Evolutionary conservation across 2,113 vertebrate species (phyloP).

Genomic region (Tylochromis polylepis): DNA sequence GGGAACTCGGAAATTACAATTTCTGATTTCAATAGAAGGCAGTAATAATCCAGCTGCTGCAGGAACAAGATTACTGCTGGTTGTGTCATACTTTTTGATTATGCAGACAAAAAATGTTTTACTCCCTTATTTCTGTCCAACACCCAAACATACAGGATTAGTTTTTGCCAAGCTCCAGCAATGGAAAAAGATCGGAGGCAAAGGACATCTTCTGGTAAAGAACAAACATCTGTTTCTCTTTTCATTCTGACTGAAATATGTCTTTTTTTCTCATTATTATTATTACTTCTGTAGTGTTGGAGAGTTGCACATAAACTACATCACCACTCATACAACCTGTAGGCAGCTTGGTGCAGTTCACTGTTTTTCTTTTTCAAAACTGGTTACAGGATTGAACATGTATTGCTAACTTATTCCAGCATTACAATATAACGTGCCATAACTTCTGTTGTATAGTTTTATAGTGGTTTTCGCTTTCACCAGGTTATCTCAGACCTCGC

Average conservation of each 20-base stretch:
- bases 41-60: neutral
- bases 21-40: neutral
- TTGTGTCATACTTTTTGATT: neutral
- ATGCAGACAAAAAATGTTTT: neutral
- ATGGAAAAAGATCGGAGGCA: neutral
- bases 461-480: neutral
- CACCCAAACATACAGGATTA: neutral
- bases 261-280: neutral
- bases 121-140: neutral
- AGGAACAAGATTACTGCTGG: neutral
- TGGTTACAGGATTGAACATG: neutral
- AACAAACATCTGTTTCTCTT: neutral
- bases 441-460: neutral
- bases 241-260: neutral
- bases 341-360: neutral
- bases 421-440: neutral
- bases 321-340: neutral
- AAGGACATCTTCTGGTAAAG: neutral
- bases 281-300: neutral
- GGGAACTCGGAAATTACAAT: neutral
- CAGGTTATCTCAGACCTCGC: neutral
- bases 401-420: neutral
- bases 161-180: neutral
- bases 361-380: neutral
- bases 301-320: neutral